phyloP scores from a whole-genome alignment of 2,113 vertebrate species.

The Bothrops jararaca region DNA sequence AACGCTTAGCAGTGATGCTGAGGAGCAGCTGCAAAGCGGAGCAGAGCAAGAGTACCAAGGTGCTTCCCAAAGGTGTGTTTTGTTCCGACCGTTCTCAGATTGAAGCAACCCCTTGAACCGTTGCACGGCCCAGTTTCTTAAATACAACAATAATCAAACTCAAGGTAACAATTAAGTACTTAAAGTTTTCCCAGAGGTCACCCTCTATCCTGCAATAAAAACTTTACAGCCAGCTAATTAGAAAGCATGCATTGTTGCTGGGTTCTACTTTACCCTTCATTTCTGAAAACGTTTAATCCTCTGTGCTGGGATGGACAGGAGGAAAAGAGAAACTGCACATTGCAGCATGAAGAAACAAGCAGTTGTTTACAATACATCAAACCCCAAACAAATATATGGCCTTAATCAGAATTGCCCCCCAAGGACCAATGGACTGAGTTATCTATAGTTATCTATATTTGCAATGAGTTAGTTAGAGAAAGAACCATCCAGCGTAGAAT shows the following conservation, averaged over 20 bases:
- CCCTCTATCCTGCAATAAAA: conserved; percentile 23
- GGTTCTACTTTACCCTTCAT: neutral
- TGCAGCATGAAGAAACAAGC: neutral
- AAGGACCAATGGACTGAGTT: neutral
- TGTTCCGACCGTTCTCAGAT: neutral
- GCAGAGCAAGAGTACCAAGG: neutral
- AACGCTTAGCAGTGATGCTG: neutral
- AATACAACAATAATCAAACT: conserved; percentile 10
- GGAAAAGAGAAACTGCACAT: neutral
- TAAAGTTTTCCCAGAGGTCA: conserved; percentile 2
- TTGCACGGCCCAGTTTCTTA: neutral
- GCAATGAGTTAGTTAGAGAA: neutral
- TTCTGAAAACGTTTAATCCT: conserved; percentile 8
- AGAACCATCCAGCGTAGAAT: neutral
- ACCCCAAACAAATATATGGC: neutral
- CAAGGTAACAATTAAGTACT: neutral
- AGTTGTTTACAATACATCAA: neutral
- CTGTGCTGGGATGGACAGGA: neutral
- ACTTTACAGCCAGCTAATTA: conserved; percentile 22
- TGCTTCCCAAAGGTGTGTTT: neutral
- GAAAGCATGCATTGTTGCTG: neutral
- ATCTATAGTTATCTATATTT: neutral
- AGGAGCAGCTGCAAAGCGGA: neutral
- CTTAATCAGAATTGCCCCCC: conserved; percentile 8
- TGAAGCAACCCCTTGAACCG: neutral